These are phyloP conservation scores for Catocala sponsa DNA, from an alignment of 2,888 invertebrate species.

Conservation along the genomic window DNA sequence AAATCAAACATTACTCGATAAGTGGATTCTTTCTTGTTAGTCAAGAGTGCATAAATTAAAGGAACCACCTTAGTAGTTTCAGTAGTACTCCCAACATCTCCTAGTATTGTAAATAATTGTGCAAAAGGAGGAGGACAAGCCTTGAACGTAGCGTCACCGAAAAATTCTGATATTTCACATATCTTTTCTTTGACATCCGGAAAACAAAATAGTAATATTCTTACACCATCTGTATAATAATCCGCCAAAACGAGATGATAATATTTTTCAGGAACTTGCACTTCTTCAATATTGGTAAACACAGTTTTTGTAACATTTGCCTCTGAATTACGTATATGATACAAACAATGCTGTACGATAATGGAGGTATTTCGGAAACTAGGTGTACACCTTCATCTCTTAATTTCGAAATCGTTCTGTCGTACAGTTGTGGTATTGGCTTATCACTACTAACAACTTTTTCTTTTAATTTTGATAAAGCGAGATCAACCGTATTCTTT, in stretches of 20 bases:
- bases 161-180: background rate
- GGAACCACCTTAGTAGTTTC: conserved; percentile 7
- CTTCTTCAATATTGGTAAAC: conserved; percentile 9
- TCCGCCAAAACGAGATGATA: conserved; percentile 9
- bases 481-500: conserved; percentile 3
- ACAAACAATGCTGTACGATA: background rate
- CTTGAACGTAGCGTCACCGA: conserved; percentile 6
- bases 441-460: conserved; percentile 1
- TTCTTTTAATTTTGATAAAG: conserved; percentile 4
- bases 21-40: conserved; percentile 3
- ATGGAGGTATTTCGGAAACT: background rate
- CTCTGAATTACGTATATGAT: background rate
- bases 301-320: conserved; percentile 7
- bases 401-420: too few species aligned
- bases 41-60: conserved; percentile 7
- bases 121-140: conserved; percentile 4
- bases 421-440: conserved; percentile 2
- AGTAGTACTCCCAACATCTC: conserved; percentile 2
- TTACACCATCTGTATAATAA: conserved; percentile 12
- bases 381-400: too few species aligned
- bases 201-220: conserved; percentile 7
- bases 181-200: background rate
- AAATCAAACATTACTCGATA: conserved; percentile 3
- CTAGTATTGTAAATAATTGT: conserved; percentile 7
- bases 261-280: conserved; percentile 11